phyloP scores from a whole-genome alignment of 92 coral and sea anemone species.

The Montipora capitata region DNA sequence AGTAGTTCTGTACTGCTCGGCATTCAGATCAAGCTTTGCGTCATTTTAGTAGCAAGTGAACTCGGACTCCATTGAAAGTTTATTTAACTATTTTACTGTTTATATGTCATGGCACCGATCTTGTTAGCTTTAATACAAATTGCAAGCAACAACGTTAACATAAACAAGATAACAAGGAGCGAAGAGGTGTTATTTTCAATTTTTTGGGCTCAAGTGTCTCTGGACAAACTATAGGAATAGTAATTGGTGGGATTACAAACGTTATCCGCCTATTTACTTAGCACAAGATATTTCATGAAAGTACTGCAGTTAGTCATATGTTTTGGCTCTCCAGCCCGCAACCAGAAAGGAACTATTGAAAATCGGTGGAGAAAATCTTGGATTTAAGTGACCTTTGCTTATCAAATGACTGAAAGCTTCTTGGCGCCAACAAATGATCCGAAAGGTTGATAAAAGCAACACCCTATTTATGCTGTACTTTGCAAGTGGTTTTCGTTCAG shows the following conservation, averaged over 20 bases:
- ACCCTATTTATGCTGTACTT: neutral
- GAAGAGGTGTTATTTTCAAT: constrained; percentile 16
- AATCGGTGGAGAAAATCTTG: neutral
- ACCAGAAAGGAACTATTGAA: neutral
- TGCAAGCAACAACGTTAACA: constrained; percentile 21
- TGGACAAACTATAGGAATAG: too few species aligned
- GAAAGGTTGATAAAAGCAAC: constrained; percentile 25
- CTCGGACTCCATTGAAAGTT: neutral
- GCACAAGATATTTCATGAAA: neutral
- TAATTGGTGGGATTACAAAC: too few species aligned
- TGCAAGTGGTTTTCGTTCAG: neutral
- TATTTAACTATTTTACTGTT: neutral
- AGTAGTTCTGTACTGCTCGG: neutral
- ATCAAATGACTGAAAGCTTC: constrained; percentile 21
- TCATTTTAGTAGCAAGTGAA: neutral
- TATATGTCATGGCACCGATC: constrained; percentile 6
- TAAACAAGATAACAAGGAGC: constrained; percentile 55
- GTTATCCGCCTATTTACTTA: neutral
- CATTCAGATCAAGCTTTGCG: too few species aligned
- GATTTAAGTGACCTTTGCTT: constrained; percentile 41
- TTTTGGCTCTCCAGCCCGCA: too few species aligned
- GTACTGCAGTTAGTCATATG: neutral
- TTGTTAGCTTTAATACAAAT: constrained; percentile 1
- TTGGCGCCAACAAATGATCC: constrained; percentile 51
- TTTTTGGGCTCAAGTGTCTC: constrained; percentile 5